phyloP scores from a whole-genome alignment of 2,797 vertebrate species.

The Cirrhinus molitorella region DNA sequence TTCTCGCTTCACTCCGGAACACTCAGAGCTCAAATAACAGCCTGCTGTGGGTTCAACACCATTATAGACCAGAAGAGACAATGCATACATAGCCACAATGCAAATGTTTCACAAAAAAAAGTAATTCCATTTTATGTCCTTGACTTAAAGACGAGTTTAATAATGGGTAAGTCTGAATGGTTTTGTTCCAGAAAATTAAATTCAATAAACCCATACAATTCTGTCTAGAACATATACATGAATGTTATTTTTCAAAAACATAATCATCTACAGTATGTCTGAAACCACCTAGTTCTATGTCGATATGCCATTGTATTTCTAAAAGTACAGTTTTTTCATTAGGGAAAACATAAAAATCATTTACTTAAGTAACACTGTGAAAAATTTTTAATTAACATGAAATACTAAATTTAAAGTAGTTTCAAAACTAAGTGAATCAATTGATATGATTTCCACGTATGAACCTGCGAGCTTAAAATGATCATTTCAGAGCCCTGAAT shows the following conservation, averaged over 20 bases:
- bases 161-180: constrained; percentile 54
- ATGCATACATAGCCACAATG: neutral
- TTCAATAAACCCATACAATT: constrained; percentile 9
- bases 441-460: neutral
- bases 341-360: neutral
- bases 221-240: neutral
- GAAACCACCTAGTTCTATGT: neutral
- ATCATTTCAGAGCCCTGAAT: constrained; percentile 18
- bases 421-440: constrained; percentile 9
- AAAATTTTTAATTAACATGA: neutral
- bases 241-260: neutral
- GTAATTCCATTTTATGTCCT: constrained; percentile 31
- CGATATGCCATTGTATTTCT: neutral
- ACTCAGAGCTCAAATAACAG: constrained; percentile 36
- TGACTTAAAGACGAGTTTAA: constrained; percentile 56
- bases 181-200: constrained; percentile 49
- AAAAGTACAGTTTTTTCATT: neutral
- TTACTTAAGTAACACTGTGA: neutral
- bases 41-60: neutral
- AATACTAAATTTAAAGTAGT: neutral
- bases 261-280: neutral
- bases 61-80: constrained; percentile 34
- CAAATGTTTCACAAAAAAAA: neutral
- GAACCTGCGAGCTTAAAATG: neutral
- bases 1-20: constrained; percentile 23